These are phyloP conservation scores for Ophion slaviceki DNA, from an alignment of 2,888 invertebrate genomes.

Conservation along the genomic window DNA sequence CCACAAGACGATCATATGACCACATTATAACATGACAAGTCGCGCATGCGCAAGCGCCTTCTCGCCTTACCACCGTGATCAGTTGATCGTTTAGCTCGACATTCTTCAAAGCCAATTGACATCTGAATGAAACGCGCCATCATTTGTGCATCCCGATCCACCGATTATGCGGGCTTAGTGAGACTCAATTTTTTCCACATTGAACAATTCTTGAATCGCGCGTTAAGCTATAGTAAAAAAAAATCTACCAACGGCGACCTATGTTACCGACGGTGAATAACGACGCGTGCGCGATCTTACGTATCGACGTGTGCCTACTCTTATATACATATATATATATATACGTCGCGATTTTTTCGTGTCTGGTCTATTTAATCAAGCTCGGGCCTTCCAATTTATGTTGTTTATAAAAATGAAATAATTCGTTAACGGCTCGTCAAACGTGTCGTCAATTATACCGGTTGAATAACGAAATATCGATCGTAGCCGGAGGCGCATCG, in stretches of 20 bases:
- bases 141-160: background rate
- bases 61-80: constrained; percentile 32
- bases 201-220: background rate
- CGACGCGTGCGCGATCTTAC: constrained; percentile 1
- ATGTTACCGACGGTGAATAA: constrained; percentile 41
- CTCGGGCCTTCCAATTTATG: constrained; percentile 58
- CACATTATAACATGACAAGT: constrained; percentile 68
- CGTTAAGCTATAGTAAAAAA: background rate
- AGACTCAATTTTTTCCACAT: background rate
- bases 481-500: constrained; percentile 16
- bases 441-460: constrained; percentile 61
- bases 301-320: background rate
- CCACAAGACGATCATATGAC: constrained; percentile 77
- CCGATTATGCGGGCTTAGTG: background rate
- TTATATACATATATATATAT: constrained; percentile 18
- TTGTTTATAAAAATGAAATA: constrained; percentile 67
- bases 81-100: constrained; percentile 36
- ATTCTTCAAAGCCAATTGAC: background rate
- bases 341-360: constrained; percentile 9
- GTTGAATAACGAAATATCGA: constrained; percentile 38
- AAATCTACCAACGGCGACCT: constrained; percentile 26
- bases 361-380: constrained; percentile 67
- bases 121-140: background rate
- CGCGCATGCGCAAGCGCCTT: constrained; percentile 63
- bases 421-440: constrained; percentile 17